phyloP scores from a whole-genome alignment of 2,113 vertebrate genomes.

The Pituophis catenifer region DNA sequence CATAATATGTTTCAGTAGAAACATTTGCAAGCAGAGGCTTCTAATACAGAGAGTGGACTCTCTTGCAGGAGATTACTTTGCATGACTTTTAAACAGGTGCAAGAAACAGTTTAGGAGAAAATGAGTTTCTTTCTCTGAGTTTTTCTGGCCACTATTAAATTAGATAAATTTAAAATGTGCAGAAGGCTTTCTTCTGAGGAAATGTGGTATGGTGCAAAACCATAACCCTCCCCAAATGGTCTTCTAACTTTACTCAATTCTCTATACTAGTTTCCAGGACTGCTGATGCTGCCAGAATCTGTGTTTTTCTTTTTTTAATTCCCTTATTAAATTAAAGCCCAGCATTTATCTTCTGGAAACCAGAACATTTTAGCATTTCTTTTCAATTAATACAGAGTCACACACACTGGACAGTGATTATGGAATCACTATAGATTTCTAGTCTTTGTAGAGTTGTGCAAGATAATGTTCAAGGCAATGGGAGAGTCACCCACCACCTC shows the following conservation, averaged over 20 bases:
- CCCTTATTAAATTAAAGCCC: slow-evolving; percentile 68
- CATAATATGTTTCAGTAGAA: background rate
- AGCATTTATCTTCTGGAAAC: slow-evolving; percentile 56
- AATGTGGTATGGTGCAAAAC: background rate
- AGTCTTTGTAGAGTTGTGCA: background rate
- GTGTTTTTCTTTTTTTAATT: slow-evolving; percentile 56
- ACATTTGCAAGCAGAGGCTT: background rate
- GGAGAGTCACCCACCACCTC: slow-evolving; percentile 18
- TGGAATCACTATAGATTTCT: slow-evolving; percentile 46
- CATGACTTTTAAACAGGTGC: background rate
- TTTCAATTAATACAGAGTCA: slow-evolving; percentile 51
- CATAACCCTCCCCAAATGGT: slow-evolving; percentile 36
- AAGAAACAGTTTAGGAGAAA: rapidly evolving
- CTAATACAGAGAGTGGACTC: rapidly evolving
- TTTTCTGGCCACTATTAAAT: background rate
- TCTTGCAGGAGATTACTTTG: rapidly evolving
- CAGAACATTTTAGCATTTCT: slow-evolving; percentile 52
- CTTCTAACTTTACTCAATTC: slow-evolving; percentile 42
- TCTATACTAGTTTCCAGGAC: slow-evolving; percentile 55
- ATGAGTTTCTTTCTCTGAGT: background rate
- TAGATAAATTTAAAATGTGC: slow-evolving; percentile 25
- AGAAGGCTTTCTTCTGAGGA: background rate
- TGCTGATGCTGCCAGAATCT: slow-evolving; percentile 49
- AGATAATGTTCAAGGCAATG: slow-evolving; percentile 12
- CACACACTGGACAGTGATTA: slow-evolving; percentile 33